phyloP scores from a whole-genome alignment of 2,113 vertebrate species.

The Acanthochromis polyacanthus region DNA sequence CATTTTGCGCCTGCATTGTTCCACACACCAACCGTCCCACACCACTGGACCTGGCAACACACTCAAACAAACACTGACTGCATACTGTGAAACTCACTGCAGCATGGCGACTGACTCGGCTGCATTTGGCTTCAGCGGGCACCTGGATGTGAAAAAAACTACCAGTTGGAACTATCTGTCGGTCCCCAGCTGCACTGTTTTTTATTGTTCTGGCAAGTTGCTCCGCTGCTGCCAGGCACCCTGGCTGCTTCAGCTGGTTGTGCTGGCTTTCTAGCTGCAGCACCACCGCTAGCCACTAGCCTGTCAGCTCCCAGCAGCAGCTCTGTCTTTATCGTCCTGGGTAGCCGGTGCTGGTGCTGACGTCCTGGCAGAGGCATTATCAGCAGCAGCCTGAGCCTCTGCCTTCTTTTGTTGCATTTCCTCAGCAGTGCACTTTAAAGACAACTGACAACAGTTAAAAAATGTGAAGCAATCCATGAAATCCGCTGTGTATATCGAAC shows the following conservation, averaged over 20 bases:
- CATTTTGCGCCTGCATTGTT: slow-evolving; percentile 42
- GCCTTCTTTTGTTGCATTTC: slow-evolving; percentile 26
- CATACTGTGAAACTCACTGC: slow-evolving; percentile 34
- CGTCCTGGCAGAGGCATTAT: slow-evolving; percentile 51
- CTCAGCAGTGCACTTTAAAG: slow-evolving; percentile 20
- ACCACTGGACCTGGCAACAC: slow-evolving; percentile 19
- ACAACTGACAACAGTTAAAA: slow-evolving; percentile 37
- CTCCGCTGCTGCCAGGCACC: slow-evolving; percentile 54
- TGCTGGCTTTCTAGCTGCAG: slow-evolving; percentile 38
- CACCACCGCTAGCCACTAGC: slow-evolving; percentile 46
- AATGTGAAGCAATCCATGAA: slow-evolving; percentile 40
- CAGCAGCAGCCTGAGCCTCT: slow-evolving; percentile 33
- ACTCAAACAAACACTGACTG: slow-evolving; percentile 37
- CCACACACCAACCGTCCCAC: slow-evolving; percentile 16
- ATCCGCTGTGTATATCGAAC: background rate
- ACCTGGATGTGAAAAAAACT: slow-evolving; percentile 58
- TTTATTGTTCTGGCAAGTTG: slow-evolving; percentile 50
- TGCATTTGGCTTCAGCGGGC: slow-evolving; percentile 47
- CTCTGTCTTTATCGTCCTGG: slow-evolving; percentile 47
- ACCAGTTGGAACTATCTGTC: slow-evolving; percentile 68
- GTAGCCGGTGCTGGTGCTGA: slow-evolving; percentile 26
- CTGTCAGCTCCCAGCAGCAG: slow-evolving; percentile 54
- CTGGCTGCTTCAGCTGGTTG: slow-evolving; percentile 45
- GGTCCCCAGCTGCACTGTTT: slow-evolving; percentile 57
- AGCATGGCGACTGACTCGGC: slow-evolving; percentile 36